Conservation (phyloP, 2,113 vertebrate genomes). For the Hipposideros armiger region DNA sequence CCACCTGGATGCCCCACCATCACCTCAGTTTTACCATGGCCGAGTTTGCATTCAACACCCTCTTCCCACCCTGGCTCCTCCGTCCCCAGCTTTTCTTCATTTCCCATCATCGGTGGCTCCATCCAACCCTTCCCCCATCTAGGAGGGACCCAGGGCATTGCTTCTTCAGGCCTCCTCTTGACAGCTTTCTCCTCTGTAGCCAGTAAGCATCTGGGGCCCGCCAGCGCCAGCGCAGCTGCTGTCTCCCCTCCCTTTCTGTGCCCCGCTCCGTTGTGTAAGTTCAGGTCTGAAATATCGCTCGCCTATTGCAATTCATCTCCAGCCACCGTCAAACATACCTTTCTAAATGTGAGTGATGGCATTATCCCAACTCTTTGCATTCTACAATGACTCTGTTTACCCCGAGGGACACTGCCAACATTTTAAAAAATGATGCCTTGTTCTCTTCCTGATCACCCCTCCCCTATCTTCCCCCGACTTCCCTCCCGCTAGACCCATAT, state of each 20-base stretch:
- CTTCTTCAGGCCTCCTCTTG: neutral
- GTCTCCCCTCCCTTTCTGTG: neutral
- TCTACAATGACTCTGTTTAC: neutral
- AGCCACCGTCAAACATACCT: fast-evolving
- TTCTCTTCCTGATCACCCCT: too few species aligned
- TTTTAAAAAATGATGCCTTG: neutral
- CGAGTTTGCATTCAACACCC: neutral
- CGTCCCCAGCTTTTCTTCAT: neutral
- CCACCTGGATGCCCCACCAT: neutral
- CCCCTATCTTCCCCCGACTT: fast-evolving
- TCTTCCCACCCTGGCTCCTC: fast-evolving
- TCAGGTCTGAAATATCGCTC: neutral
- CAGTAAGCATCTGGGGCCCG: too few species aligned
- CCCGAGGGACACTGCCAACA: neutral
- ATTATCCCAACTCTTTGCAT: neutral
- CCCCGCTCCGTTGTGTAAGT: too few species aligned
- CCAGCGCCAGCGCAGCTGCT: fast-evolving
- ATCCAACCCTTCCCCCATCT: neutral
- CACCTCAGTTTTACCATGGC: neutral
- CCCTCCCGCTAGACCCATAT: too few species aligned
- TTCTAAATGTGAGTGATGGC: too few species aligned
- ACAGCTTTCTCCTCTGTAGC: neutral
- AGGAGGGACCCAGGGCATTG: too few species aligned
- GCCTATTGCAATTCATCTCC: fast-evolving
- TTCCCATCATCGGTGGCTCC: neutral